phyloP scores from a whole-genome alignment of 2,113 vertebrate genomes.

The Callipepla californica region DNA sequence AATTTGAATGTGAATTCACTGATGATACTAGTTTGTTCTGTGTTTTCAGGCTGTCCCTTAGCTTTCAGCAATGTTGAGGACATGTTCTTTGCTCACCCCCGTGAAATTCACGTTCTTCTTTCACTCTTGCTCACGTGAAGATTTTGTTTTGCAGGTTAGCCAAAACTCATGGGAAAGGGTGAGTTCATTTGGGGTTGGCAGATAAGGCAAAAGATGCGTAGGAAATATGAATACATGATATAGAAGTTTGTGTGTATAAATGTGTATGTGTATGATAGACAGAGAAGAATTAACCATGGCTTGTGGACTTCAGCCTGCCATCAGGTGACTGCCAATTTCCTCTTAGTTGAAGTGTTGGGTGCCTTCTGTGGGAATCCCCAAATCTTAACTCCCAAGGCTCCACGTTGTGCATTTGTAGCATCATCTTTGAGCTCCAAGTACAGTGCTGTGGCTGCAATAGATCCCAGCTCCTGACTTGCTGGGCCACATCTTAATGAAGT shows the following conservation, averaged over 20 bases:
- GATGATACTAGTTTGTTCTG: background rate
- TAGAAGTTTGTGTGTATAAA: background rate
- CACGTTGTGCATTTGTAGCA: too few species aligned
- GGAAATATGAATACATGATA: background rate
- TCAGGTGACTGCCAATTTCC: background rate
- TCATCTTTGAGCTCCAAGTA: background rate
- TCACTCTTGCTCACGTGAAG: background rate
- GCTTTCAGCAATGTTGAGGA: background rate
- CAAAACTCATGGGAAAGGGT: background rate
- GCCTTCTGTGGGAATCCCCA: background rate
- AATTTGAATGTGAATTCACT: background rate
- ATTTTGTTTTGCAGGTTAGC: background rate
- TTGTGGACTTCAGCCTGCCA: too few species aligned
- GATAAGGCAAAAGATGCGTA: background rate
- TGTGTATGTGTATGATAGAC: background rate
- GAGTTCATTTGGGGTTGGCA: background rate
- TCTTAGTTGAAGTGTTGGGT: background rate
- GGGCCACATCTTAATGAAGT: background rate
- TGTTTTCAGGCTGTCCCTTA: background rate
- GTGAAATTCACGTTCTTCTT: background rate
- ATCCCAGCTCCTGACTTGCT: background rate
- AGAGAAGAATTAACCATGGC: background rate
- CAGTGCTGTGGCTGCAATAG: background rate
- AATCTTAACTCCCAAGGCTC: too few species aligned
- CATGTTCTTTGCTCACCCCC: fast-evolving